Conservation (phyloP, 1,140 invertebrate species). For the Eumaeus atala region DNA sequence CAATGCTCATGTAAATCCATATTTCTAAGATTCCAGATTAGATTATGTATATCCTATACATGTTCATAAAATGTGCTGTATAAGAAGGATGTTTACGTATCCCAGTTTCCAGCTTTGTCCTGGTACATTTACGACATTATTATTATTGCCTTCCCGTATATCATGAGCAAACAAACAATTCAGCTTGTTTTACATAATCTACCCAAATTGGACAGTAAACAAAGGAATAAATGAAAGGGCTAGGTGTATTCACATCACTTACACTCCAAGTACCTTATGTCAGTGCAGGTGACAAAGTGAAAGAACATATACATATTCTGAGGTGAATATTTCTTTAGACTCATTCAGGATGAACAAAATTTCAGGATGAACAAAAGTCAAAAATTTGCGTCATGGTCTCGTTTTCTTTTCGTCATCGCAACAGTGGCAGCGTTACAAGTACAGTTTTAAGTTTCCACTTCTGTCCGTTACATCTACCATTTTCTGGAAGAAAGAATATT, state of each 20-base stretch:
- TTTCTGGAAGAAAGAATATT: too few species aligned
- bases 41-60: not conserved
- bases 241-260: not conserved
- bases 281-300: not conserved
- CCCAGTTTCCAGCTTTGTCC: constrained; percentile 36
- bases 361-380: too few species aligned
- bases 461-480: too few species aligned
- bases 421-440: too few species aligned
- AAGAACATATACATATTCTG: too few species aligned
- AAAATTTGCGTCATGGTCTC: too few species aligned
- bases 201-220: constrained; percentile 42
- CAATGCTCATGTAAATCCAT: too few species aligned
- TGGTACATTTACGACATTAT: constrained; percentile 58
- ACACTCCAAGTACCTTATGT: not conserved
- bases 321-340: too few species aligned
- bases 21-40: too few species aligned
- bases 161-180: constrained; percentile 55
- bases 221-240: constrained; percentile 19
- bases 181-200: constrained; percentile 51
- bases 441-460: too few species aligned
- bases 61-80: not conserved
- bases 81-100: constrained; percentile 34
- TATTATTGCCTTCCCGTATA: constrained; percentile 41
- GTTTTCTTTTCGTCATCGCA: too few species aligned
- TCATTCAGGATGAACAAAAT: too few species aligned